A percentile compares a stretch with the other conserved stretches of the same genome.
Evolutionary conservation across 2,888 invertebrate species (phyloP).

Genomic region (Sympetrum striolatum): DNA sequence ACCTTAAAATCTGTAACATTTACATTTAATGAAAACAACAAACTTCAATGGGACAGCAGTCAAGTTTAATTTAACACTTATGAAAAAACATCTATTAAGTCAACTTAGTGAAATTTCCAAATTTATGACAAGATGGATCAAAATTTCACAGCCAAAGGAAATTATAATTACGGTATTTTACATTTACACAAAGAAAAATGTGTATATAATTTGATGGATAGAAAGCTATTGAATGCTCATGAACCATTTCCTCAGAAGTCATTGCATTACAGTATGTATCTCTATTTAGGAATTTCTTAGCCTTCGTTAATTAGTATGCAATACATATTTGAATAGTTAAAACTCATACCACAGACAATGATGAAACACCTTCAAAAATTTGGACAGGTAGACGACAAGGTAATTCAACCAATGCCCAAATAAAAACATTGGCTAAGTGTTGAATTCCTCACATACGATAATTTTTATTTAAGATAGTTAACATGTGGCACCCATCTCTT

Average conservation of each 20-base stretch:
- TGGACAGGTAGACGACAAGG: neutral
- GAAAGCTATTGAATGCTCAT: conserved; percentile 11
- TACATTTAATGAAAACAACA: conserved; percentile 12
- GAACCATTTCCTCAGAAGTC: neutral
- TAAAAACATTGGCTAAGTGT: neutral
- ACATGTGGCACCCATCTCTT: neutral
- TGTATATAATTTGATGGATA: neutral
- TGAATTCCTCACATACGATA: neutral
- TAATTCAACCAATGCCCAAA: neutral
- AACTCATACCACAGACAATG: neutral
- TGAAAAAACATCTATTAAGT: neutral
- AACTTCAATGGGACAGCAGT: neutral
- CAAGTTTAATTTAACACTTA: neutral
- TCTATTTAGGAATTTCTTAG: neutral
- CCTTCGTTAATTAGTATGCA: neutral
- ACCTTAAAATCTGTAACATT: neutral
- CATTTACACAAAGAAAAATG: neutral
- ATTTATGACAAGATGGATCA: neutral
- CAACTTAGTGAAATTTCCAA: neutral
- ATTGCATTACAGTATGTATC: neutral
- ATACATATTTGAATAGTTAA: neutral
- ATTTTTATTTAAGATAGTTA: neutral
- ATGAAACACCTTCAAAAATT: neutral
- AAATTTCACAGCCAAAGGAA: conserved; percentile 31
- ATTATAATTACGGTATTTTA: neutral